Base-by-base conservation (phyloP, 2,888 invertebrate genomes). In the Drosophila infuscata region DNA sequence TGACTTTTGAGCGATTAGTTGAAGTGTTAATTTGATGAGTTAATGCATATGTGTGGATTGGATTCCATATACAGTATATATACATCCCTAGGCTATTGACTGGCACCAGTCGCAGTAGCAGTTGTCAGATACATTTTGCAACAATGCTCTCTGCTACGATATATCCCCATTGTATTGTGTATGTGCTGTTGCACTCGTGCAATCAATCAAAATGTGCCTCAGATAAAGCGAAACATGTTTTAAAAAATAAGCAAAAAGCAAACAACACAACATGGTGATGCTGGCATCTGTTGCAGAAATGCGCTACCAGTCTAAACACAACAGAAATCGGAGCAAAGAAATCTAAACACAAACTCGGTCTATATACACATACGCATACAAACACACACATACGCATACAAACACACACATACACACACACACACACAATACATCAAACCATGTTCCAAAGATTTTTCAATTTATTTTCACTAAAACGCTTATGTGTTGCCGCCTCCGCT, bases 191-290 rank as follows among this genome's bases (percentile, higher is more conserved):
- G 88, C 83, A 81, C 67, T 76, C 81, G 76, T 81, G 87, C 77
- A 91, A 91, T 91, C 91, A 87, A 91, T 91, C 91, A 91, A 84
- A 89, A 79, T 84, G 88, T 81, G 81, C 81, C 79, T 64, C 74
- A 59, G 33, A 60, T 70, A 75, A 67, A 69, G 70, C 48, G 59
- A 74, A 70, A 66, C 68, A 72, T 68, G 71, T 69, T 70, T 65
- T 61, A 58, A 78, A 76, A 66, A 65, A 58, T 63, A 58, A 51
- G 17, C 25, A 57, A 51, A 32, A 38, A 49, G 35, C 53, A 33
- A 30, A 56, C 11, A 46, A 36, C 53, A 69, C 52, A 74, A 74
- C 70, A 69, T 62, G 65, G 67, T 51, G 64, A 61, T 71, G 73
- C 58, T 79, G 74, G 74, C 88, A 76, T 84, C 71, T 79, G 77